These are phyloP conservation scores for Drosophila neotestacea DNA, from an alignment of 2,888 invertebrate genomes.

Conservation along the genomic window DNA sequence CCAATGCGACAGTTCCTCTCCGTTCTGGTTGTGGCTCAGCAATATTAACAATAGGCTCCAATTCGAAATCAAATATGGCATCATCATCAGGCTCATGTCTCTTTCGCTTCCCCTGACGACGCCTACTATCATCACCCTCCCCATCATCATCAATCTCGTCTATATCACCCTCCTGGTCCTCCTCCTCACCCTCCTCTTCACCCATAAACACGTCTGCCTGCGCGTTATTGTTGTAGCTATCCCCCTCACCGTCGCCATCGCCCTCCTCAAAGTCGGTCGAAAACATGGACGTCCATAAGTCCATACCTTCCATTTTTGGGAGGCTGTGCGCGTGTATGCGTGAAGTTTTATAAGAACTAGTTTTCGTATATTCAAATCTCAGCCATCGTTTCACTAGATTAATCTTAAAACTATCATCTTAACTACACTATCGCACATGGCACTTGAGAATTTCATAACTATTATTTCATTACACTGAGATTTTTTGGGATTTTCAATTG, in stretches of 20 bases:
- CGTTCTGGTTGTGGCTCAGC: constrained; percentile 39
- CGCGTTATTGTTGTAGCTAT: constrained; percentile 21
- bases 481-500: constrained; percentile 24
- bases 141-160: constrained; percentile 43
- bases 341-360: constrained; percentile 67
- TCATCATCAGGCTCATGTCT: constrained; percentile 72
- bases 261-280: constrained; percentile 72
- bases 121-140: constrained; percentile 11
- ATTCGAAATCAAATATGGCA: constrained; percentile 78
- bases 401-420: constrained; percentile 11
- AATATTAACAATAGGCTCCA: constrained; percentile 61
- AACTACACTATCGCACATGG: constrained; percentile 13
- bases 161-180: constrained; percentile 24
- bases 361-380: constrained; percentile 65
- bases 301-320: constrained; percentile 78
- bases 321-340: constrained; percentile 36
- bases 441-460: constrained; percentile 17
- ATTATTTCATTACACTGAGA: constrained; percentile 33
- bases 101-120: constrained; percentile 20
- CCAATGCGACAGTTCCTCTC: constrained; percentile 19
- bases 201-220: constrained; percentile 53
- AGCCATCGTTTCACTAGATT: constrained; percentile 21
- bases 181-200: constrained; percentile 45
- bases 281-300: constrained; percentile 82
- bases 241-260: constrained; percentile 36